These are phyloP conservation scores for Psilopogon haemacephalus DNA, from an alignment of 2,113 vertebrate genomes.

Conservation along the genomic window DNA sequence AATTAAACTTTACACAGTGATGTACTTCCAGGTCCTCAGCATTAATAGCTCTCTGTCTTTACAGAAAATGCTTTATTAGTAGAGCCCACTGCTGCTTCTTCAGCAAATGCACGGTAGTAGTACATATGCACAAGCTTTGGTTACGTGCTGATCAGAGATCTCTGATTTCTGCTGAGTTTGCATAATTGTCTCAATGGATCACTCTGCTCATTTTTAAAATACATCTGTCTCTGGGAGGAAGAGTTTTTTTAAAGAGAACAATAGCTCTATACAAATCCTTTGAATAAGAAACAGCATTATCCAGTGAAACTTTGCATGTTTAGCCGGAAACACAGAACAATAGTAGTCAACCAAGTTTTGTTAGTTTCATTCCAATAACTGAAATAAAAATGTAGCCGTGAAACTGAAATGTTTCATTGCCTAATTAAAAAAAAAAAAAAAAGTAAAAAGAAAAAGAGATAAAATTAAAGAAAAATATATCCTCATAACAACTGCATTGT, in stretches of 20 bases:
- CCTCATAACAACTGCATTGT: neutral
- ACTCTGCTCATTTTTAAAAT: neutral
- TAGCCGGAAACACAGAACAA: neutral
- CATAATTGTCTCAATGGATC: neutral
- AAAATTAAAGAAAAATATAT: neutral
- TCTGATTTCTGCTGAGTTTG: slow-evolving; percentile 1
- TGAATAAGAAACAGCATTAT: neutral
- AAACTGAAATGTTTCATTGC: neutral
- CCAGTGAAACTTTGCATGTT: neutral
- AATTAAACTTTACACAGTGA: neutral
- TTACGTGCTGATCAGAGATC: neutral
- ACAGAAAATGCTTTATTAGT: neutral
- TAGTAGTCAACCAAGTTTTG: neutral
- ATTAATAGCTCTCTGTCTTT: neutral
- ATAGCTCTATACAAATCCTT: neutral
- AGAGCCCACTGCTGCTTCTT: neutral
- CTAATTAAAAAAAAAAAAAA: neutral
- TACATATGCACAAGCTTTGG: neutral
- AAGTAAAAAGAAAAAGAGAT: neutral
- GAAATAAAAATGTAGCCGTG: neutral
- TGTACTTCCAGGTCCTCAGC: neutral
- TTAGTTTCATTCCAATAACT: neutral
- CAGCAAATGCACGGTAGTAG: neutral
- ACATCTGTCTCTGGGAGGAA: neutral
- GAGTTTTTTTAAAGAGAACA: neutral